Base-by-base conservation (phyloP, 2,113 vertebrate species). In the Tretioscincus oriximinensis region DNA sequence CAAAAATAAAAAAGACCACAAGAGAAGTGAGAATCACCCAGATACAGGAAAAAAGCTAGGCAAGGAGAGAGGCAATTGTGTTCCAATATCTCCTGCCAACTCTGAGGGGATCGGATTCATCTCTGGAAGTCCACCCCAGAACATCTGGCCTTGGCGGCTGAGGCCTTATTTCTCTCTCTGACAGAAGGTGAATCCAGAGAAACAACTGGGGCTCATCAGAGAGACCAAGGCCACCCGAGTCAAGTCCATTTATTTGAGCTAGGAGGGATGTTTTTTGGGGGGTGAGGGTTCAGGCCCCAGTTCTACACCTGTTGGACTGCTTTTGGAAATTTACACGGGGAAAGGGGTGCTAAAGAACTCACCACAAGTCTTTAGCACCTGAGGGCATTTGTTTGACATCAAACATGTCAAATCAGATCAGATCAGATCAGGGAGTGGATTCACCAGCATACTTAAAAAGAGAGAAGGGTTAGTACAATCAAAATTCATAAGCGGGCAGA, bases 11-110 rank as follows among this genome's bases (percentile, higher is more conserved):
- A 73, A 77, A 65, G 75, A 70, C 80, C 67, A 82, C 24, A 80
- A 77, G 47, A 88, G 84, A 88, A 90, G 88, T 87, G 91, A 86
- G 83, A 58, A 58, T 58, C 35, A 41, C 35, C 9, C 14, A 16
- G 14, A 51, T 12, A 9, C 10, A 66, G n/a, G 11, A 66, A 22
- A 5, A 14, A 29, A 14, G 1, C 10, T 28, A 66, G n/a, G 28
- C 16, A 22, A 29, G 28, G 64, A n/a, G 41, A 28, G 31, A 41
- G 8, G 14, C 14, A 28, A 45, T 29, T 29, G 10, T 14, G 29
- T 1, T 1, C n/a, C 2, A 28, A 18, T 28, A 18, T 72, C 58
- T 72, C 45, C 16, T 51, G 22, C 47, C 24, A n/a, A 31, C 28
- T n/a, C 61, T 7, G 35, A 64, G 18, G n/a, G 22, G 26, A 21